Evolutionary conservation across 2,113 vertebrate genomes (phyloP), one percentile per base, ranked within the genome.

Genomic region (Gulo gulo): DNA sequence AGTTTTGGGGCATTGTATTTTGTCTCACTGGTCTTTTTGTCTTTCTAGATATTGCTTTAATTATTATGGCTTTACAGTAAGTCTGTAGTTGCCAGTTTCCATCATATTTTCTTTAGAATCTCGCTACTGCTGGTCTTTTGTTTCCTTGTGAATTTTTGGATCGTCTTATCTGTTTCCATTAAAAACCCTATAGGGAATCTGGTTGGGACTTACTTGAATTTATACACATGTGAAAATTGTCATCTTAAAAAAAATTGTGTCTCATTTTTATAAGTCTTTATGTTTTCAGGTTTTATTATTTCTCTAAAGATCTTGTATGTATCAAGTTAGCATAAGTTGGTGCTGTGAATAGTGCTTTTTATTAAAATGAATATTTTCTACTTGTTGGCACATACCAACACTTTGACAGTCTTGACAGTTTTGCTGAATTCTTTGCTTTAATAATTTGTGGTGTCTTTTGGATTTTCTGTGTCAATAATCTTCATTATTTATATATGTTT

Each of bases 121-220:
- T 74, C 18, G 82, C 61, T 88, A 7, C 21, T 57, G 0, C 57
- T 94, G 20, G 8, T 59, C 23, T 11, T 11, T 45, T 57, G 47
- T 39, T 61, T 69, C 15, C 18, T 15, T 85, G 78, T 88, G 42
- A 50, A 31, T 23, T 91, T 94, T 91, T 69, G 36, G 29, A 24
- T 86, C 57, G 92, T 18, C 71, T 86, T 90, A 47, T 91, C 36
- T 73, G 12, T 26, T 95, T 96, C 6, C 42, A 57, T 67, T 97
- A 55, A 97, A 90, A 95, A 86, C 7, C 6, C 8, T 47, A 1
- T 45, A 82, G 16, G 63, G 21, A 76, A 94, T 55, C 93, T 86
- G 21, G 59, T 85, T 86, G 21, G 24, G 34, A 87, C 59, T 90
- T 96, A 45, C n/a, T 90, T 93, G 57, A 88, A 92, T 90, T 82